Conservation (phyloP, 2,113 vertebrate genomes). For the Pardalotus punctatus region DNA sequence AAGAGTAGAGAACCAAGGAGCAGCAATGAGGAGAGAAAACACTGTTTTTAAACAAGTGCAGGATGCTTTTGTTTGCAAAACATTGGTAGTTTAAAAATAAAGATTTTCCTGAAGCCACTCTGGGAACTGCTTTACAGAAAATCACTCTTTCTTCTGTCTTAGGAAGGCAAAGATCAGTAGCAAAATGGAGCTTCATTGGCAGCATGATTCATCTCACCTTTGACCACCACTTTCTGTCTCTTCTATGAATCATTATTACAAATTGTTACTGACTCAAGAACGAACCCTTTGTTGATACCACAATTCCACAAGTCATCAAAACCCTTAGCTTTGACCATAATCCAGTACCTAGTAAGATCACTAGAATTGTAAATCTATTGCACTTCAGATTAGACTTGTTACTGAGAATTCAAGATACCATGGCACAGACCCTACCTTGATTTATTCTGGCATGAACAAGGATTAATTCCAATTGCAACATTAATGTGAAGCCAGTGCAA, state of each 20-base stretch:
- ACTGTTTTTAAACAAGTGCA: background rate
- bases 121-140: background rate
- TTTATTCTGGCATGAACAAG: background rate
- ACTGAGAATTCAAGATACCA: background rate
- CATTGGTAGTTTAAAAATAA: background rate
- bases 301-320: background rate
- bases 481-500: background rate
- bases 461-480: background rate
- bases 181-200: background rate
- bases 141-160: accelerated
- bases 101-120: background rate
- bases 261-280: background rate
- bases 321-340: background rate
- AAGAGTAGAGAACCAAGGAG: background rate
- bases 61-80: background rate
- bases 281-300: background rate
- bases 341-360: background rate
- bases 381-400: background rate
- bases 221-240: background rate
- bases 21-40: background rate
- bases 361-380: background rate
- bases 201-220: slow-evolving; percentile 16
- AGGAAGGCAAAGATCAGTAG: background rate
- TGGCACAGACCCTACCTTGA: background rate
- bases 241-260: background rate